A percentile compares a stretch with the other conserved stretches of the same genome.
Conservation (phyloP, 2,797 vertebrate genomes). For the Prionace glauca region DNA sequence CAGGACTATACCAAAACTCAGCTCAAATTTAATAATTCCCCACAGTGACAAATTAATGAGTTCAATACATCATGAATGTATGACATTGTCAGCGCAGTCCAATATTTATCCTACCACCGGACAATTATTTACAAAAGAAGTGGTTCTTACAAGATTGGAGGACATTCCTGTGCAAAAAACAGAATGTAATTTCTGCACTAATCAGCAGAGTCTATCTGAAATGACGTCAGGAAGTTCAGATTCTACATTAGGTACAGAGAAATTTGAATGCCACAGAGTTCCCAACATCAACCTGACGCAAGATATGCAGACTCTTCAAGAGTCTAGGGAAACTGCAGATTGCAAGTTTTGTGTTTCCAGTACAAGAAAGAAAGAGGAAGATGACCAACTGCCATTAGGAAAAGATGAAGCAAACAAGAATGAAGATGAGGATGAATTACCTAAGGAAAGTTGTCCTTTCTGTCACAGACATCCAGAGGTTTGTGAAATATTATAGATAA, state of each 20-base stretch:
- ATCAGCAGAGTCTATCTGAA: not conserved
- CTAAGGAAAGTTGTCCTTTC: not conserved
- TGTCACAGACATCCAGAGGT: not conserved
- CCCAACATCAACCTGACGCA: not conserved
- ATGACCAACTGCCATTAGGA: not conserved
- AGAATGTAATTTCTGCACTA: not conserved
- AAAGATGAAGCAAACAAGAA: not conserved
- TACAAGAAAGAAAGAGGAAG: not conserved
- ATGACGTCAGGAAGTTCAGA: not conserved
- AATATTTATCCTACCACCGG: not conserved
- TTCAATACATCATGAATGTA: not conserved
- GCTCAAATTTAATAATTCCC: conserved; percentile 19
- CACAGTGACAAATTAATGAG: not conserved
- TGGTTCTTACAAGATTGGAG: not conserved
- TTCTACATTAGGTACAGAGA: not conserved
- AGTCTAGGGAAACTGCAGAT: not conserved
- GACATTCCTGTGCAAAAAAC: conserved; percentile 6
- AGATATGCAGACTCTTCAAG: not conserved
- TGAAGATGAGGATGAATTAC: not conserved
- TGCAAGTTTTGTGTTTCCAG: not conserved
- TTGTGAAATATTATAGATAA: not conserved
- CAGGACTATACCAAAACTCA: conserved; percentile 14
- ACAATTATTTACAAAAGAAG: conserved; percentile 30
- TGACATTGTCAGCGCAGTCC: not conserved
- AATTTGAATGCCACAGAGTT: conserved; percentile 4